phyloP scores from a whole-genome alignment of 2,888 invertebrate genomes.

The Nephrotoma appendiculata region DNA sequence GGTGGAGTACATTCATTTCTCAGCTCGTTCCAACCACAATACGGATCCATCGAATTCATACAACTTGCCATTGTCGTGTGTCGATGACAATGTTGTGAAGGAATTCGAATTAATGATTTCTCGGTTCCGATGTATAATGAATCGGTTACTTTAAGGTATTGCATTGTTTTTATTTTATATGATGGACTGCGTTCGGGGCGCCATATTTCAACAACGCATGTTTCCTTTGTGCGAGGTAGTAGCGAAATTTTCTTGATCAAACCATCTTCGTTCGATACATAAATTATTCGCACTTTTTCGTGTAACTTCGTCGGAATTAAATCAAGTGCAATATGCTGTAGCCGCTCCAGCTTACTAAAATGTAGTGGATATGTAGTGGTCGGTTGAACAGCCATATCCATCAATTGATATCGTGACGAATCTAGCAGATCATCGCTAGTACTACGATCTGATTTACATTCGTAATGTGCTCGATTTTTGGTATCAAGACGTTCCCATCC shows the following conservation, averaged over 20 bases:
- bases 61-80: conserved; percentile 58
- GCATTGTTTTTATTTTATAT: conserved; percentile 44
- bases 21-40: conserved; percentile 85
- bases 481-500: conserved; percentile 60
- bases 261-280: conserved; percentile 62
- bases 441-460: conserved; percentile 38
- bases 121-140: conserved; percentile 65
- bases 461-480: conserved; percentile 42
- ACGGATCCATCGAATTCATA: conserved; percentile 75
- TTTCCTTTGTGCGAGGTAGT: conserved; percentile 49
- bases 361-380: conserved; percentile 52
- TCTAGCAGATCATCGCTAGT: conserved; percentile 38
- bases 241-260: conserved; percentile 68
- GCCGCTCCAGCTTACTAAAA: conserved; percentile 51
- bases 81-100: conserved; percentile 63
- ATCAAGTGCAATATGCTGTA: conserved; percentile 71
- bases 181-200: conserved; percentile 43
- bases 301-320: conserved; percentile 56
- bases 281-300: conserved; percentile 58
- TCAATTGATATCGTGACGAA: conserved; percentile 65
- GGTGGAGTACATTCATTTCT: conserved; percentile 57
- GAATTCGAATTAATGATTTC: conserved; percentile 51
- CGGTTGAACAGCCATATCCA: conserved; percentile 76
- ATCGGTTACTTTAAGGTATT: conserved; percentile 63
- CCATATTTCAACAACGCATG: conserved; percentile 79